Evolutionary conservation across 2,113 vertebrate species (phyloP).

Genomic region (Promerops cafer): DNA sequence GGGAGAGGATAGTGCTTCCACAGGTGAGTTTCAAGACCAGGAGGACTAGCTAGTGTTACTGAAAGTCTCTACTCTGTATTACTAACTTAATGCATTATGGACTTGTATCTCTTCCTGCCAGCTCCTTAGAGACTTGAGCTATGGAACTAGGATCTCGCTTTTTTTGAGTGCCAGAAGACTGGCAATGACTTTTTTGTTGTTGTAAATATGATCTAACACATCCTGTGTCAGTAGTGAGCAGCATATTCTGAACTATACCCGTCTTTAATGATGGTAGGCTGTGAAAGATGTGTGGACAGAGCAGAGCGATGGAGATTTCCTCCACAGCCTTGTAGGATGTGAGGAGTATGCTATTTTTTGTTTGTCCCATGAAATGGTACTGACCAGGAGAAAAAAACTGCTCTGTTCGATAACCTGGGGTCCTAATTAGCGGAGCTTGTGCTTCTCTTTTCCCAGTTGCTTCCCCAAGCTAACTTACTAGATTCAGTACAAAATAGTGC

Average conservation of each 20-base stretch:
- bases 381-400: background rate
- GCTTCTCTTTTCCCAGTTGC: background rate
- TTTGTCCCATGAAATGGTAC: background rate
- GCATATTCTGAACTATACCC: background rate
- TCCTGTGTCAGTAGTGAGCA: background rate
- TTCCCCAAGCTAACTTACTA: background rate
- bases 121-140: background rate
- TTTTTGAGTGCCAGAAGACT: background rate
- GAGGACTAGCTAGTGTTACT: background rate
- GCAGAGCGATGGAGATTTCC: background rate
- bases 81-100: background rate
- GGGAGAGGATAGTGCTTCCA: slow-evolving; percentile 56
- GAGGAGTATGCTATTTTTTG: background rate
- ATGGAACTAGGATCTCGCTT: fast-evolving
- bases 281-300: background rate
- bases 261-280: background rate
- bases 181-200: background rate
- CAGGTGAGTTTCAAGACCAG: slow-evolving; percentile 57
- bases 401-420: background rate
- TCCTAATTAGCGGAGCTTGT: background rate
- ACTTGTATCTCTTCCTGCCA: background rate
- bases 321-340: background rate
- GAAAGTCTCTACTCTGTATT: background rate
- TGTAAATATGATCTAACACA: background rate
- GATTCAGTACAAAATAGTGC: background rate